Evolutionary conservation across 2,888 invertebrate genomes (phyloP).

Genomic region (Sepiola atlantica): DNA sequence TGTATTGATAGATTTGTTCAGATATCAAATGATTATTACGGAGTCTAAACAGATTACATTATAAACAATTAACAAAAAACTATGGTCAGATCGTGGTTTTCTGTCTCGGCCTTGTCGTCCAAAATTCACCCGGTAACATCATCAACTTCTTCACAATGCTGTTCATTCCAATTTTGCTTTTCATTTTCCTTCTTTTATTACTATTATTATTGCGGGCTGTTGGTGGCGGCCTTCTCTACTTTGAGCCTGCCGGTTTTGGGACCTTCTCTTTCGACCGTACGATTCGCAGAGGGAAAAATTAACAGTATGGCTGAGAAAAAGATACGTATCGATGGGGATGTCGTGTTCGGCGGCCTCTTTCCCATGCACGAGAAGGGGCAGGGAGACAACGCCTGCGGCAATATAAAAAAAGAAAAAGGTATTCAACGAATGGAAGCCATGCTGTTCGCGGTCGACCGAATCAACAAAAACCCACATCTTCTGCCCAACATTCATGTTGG

Average conservation of each 20-base stretch:
- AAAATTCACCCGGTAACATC: neutral
- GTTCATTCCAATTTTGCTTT: neutral
- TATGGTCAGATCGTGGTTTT: neutral
- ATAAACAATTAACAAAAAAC: neutral
- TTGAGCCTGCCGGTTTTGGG: neutral
- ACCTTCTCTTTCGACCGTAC: neutral
- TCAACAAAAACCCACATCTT: conserved; percentile 76
- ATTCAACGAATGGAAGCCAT: conserved; percentile 79
- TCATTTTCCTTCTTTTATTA: neutral
- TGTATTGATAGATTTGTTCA: neutral
- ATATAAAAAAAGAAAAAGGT: conserved; percentile 76
- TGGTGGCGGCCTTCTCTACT: neutral
- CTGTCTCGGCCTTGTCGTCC: neutral
- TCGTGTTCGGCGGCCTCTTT: conserved; percentile 79
- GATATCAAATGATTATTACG: neutral
- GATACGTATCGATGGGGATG: conserved; percentile 75
- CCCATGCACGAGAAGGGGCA: conserved; percentile 78
- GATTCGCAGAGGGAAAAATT: neutral
- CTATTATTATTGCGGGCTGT: conserved; percentile 38
- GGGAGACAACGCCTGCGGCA: conserved; percentile 74
- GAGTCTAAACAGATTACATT: neutral
- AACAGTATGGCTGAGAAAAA: conserved; percentile 56
- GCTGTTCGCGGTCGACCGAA: conserved; percentile 79
- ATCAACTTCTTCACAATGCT: conserved; percentile 24
- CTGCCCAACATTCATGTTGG: conserved; percentile 74